Evolutionary conservation across 2,797 vertebrate species (phyloP).

Genomic region (Arnoldichthys spilopterus): DNA sequence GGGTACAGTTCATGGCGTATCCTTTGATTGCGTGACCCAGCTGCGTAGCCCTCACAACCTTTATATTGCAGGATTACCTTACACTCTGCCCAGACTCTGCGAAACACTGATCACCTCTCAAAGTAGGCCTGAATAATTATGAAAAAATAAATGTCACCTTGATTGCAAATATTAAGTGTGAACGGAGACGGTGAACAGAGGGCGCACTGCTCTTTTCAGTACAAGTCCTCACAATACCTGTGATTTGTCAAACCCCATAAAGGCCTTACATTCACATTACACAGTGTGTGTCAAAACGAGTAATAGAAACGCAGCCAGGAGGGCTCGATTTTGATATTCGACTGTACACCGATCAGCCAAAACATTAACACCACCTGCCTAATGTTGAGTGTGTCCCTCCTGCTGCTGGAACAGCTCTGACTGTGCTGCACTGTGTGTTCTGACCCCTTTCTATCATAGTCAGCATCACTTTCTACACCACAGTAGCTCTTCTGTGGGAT

Average conservation of each 20-base stretch:
- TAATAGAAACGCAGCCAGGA: background rate
- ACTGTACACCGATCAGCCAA: too few relatives aligned
- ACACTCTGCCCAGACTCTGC: background rate
- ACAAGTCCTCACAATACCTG: background rate
- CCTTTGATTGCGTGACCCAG: background rate
- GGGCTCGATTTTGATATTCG: background rate
- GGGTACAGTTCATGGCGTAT: background rate
- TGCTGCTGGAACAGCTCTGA: too few relatives aligned
- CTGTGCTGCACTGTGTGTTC: too few relatives aligned
- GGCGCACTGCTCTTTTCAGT: background rate
- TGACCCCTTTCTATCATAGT: too few relatives aligned
- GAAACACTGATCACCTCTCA: background rate
- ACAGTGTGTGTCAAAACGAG: too few relatives aligned
- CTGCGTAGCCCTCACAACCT: background rate
- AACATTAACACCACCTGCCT: too few relatives aligned
- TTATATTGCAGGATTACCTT: background rate
- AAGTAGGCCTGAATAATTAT: background rate
- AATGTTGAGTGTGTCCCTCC: too few relatives aligned
- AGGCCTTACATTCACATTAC: background rate
- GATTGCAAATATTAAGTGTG: conserved; percentile 1
- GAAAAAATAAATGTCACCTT: background rate
- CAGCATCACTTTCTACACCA: too few relatives aligned
- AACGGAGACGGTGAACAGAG: too few relatives aligned
- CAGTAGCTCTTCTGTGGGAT: too few relatives aligned
- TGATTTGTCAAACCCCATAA: background rate